Evolutionary conservation across 2,888 invertebrate species (phyloP).

Genomic region (Mellilla xanthometata): DNA sequence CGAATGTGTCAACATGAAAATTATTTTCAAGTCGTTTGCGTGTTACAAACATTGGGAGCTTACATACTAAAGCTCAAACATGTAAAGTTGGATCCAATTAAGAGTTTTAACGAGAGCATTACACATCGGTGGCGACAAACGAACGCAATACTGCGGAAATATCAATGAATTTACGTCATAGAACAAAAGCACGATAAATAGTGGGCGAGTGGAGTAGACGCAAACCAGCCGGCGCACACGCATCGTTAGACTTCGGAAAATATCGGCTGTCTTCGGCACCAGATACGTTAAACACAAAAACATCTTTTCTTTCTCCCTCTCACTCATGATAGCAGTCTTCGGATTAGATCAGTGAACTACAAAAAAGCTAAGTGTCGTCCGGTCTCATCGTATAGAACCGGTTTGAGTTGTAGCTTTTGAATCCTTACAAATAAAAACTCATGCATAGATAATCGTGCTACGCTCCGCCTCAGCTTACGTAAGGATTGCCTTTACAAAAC

Average conservation of each 20-base stretch:
- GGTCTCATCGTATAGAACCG: constrained; percentile 64
- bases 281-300: constrained; percentile 43
- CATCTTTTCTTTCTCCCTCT: constrained; percentile 47
- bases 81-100: constrained; percentile 13
- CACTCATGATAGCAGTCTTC: constrained; percentile 48
- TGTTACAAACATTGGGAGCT: constrained; percentile 12
- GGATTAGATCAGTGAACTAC: constrained; percentile 75
- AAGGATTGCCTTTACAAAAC: constrained; percentile 30
- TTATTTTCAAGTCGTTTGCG: constrained; percentile 13
- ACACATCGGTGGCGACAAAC: background rate
- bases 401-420: constrained; percentile 63
- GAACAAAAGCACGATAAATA: constrained; percentile 48
- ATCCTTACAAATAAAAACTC: constrained; percentile 67
- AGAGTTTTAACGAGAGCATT: constrained; percentile 7
- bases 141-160: constrained; percentile 38
- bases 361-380: constrained; percentile 72
- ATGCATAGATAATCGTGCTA: constrained; percentile 68
- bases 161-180: constrained; percentile 71
- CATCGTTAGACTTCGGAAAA: constrained; percentile 52
- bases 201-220: constrained; percentile 39
- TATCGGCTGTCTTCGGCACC: constrained; percentile 52
- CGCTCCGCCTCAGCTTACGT: constrained; percentile 53
- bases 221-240: constrained; percentile 55
- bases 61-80: constrained; percentile 2
- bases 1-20: constrained; percentile 17